Base-by-base conservation (phyloP, 2,888 invertebrate genomes). In the Chloroclysta siterata region DNA sequence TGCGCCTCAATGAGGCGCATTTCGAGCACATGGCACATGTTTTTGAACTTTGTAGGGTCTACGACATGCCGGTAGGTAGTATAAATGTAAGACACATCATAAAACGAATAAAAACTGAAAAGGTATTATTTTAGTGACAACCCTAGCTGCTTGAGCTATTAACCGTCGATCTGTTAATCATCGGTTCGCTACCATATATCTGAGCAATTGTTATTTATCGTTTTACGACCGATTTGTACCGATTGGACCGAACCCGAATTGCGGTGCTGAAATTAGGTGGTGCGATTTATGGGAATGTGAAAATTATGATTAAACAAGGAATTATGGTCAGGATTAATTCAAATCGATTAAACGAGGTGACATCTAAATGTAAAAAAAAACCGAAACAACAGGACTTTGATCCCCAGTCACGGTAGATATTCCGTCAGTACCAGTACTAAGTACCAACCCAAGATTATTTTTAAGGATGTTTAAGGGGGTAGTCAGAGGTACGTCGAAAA, bases 131-230 rank as follows among this genome's bases (percentile, higher is more conserved):
- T 39, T 11, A 2, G 36, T 47, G 60, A 17, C 65, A 65, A 13
- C 65, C 65, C 60, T 65, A 65, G 14, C 44, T 29, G 17, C 17
- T 28, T 46, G 46, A 55, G 65, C 60, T 53, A 85, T 86, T 86
- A 88, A 83, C 85, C 78, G 78, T 68, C 83, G 86, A 88, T 87
- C 85, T 86, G 90, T 90, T 90, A 90, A 90, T 91, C 91, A 89
- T 83, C 77, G 79, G 79, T 81, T 77, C 83, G 85, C 70, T 68
- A 78, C 79, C 74, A 82, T 87, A 78, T 82, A 84, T 86, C 83
- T 75, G 77, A 75, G 69, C 80, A 82, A 89, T 89, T 85, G 85
- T 87, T 87, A 85, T 90, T 90, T 90, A 90, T 83, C 71, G 80
- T 78, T 83, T 77, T 77, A 83, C 79, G 72, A 75, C 66, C 70